These are phyloP conservation scores for Argyresthia goedartella DNA, from an alignment of 2,888 invertebrate genomes.

Conservation along the genomic window DNA sequence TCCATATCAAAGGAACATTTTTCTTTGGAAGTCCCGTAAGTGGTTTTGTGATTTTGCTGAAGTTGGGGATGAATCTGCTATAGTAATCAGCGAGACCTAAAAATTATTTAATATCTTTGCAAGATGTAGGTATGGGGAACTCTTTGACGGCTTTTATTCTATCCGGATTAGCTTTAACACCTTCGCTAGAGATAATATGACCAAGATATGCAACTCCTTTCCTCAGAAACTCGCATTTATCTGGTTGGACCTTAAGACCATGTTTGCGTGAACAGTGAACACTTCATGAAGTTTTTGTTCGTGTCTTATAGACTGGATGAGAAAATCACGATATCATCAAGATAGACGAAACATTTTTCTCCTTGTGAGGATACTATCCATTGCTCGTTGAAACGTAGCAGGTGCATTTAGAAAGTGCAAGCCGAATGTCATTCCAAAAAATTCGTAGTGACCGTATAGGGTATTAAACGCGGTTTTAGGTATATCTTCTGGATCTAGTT, in stretches of 20 bases:
- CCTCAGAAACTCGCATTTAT: conserved; percentile 3
- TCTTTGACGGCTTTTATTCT: not conserved
- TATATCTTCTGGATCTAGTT: no score
- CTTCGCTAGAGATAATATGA: not conserved
- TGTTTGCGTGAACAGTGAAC: conserved; percentile 17
- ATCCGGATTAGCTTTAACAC: not conserved
- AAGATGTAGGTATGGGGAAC: no score
- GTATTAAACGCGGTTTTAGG: conserved; percentile 1
- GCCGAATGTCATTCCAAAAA: not conserved
- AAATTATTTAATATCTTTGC: not conserved
- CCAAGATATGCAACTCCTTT: not conserved
- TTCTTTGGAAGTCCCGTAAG: not conserved
- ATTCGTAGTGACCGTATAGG: not conserved
- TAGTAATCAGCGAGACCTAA: not conserved
- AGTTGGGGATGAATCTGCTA: not conserved
- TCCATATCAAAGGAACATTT: no score
- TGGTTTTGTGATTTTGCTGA: conserved; percentile 1
- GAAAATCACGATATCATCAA: conserved; percentile 22
- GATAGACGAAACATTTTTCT: conserved; percentile 18
- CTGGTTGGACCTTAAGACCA: conserved; percentile 3
- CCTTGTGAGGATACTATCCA: not conserved
- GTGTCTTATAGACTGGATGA: conserved; percentile 23
- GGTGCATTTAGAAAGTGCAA: not conserved
- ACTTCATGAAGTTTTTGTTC: conserved; percentile 21
- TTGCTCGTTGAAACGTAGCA: conserved; percentile 1